Base-by-base conservation (phyloP, 2,113 vertebrate species). In the Sphaerodactylus townsendi region DNA sequence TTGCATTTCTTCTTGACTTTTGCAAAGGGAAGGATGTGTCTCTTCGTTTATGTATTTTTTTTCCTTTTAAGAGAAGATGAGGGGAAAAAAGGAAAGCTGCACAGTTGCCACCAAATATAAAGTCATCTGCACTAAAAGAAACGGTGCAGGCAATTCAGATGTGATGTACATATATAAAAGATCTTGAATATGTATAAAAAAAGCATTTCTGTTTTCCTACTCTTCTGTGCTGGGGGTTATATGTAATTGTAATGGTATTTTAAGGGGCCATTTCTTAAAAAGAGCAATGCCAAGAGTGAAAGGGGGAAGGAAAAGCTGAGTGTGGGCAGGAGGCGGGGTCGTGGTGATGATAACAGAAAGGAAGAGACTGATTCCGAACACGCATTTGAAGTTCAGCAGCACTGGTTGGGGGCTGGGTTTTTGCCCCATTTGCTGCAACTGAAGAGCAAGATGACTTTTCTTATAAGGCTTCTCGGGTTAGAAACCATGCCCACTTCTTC, bases 1-100 rank as follows among this genome's bases (percentile, higher is more conserved):
- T 91, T 92, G 93, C 74, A 17, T 95, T 96, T 95, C 90, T 95
- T 94, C 94, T 89, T 93, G 95, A 95, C 92, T 90, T 72, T 85
- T 93, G 80, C 48, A 85, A 66, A 89, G 81, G 89, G 94, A 94
- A 94, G 77, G 93, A 93, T 91, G 83, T 37, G 1, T 92, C 93
- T 93, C 92, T 86, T 90, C 86, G 48, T 79, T 33, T 35, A 64
- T 73, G 56, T 59, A 21, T 56, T 77, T 39, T 41, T 50, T n/a
- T 3, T 3, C 59, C 59, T 62, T 79, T 71, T 35, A 3, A 71
- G 76, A 85, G 76, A 73, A 72, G 77, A 85, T n/a, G 74, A 78
- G 91, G n/a, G n/a, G n/a, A n/a, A 93, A 62, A 62, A 62, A 93
- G 92, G 93, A 93, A 91, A 95, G 92, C 92, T 87, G 89, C 92